A percentile compares a stretch with the other conserved stretches of the same genome.
Conservation (phyloP, 2,888 invertebrate genomes). For the Lydus trimaculatus region DNA sequence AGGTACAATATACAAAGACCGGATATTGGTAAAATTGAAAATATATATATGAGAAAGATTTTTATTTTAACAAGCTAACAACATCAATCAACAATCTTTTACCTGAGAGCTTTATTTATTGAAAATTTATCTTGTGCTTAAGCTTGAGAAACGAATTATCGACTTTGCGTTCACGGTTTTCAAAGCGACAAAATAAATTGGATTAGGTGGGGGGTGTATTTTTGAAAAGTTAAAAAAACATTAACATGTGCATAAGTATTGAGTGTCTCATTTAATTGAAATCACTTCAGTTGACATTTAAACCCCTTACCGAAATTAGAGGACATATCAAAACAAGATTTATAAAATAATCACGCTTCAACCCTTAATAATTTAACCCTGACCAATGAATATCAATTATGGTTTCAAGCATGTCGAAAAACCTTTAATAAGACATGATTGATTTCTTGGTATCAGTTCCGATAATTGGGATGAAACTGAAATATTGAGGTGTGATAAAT, state of each 20-base stretch:
- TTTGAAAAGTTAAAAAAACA: not conserved
- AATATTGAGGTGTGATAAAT: constrained; percentile 38
- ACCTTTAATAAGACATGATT: constrained; percentile 18
- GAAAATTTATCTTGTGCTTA: constrained; percentile 17
- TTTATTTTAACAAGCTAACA: constrained; percentile 8
- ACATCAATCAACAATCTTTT: constrained; percentile 47
- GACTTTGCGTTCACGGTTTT: not conserved
- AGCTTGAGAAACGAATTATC: constrained; percentile 1
- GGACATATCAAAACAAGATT: not conserved
- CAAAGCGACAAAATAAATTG: not conserved
- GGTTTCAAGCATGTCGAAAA: constrained; percentile 10
- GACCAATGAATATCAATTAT: constrained; percentile 1
- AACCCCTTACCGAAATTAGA: not conserved
- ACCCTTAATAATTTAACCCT: constrained; percentile 7
- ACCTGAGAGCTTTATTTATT: constrained; percentile 32
- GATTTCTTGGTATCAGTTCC: constrained; percentile 8
- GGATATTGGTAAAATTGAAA: constrained; percentile 47
- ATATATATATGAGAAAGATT: constrained; percentile 25
- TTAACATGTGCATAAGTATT: not conserved
- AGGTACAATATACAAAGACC: constrained; percentile 29
- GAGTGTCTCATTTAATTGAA: not conserved
- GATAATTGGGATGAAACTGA: constrained; percentile 13
- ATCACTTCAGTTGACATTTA: constrained; percentile 12
- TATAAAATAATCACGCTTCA: not conserved
- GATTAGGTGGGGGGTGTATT: no score